Evolutionary conservation across 2,888 invertebrate species (phyloP).

Genomic region (Cybosia mesomella): DNA sequence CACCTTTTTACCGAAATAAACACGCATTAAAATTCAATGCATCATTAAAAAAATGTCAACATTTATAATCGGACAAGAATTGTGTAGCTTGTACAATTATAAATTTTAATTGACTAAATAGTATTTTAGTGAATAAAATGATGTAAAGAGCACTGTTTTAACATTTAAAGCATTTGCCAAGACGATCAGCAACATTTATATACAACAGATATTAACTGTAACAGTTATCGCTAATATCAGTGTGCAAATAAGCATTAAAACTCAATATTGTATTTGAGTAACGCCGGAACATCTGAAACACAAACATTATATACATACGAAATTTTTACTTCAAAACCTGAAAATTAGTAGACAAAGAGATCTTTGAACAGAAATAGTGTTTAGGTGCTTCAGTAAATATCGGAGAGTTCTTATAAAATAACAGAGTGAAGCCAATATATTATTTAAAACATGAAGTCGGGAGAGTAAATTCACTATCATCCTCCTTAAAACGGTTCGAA

Average conservation of each 20-base stretch:
- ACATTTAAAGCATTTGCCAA: conserved; percentile 83
- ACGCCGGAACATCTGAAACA: conserved; percentile 56
- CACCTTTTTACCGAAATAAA: conserved; percentile 34
- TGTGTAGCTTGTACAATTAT: neutral
- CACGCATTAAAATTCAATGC: conserved; percentile 28
- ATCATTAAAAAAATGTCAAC: conserved; percentile 6
- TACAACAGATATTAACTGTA: conserved; percentile 61
- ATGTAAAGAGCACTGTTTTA: conserved; percentile 70
- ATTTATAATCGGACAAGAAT: conserved; percentile 13
- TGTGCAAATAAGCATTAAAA: conserved; percentile 62
- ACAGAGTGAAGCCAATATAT: conserved; percentile 31
- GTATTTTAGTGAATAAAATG: conserved; percentile 25
- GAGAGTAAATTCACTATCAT: conserved; percentile 57
- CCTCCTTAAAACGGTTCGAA: conserved; percentile 52
- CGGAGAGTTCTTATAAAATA: conserved; percentile 27
- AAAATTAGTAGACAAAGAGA: neutral
- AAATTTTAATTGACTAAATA: neutral
- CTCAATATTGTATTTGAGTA: conserved; percentile 42
- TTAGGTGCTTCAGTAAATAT: neutral
- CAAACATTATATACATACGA: conserved; percentile 31
- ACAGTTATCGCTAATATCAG: conserved; percentile 62
- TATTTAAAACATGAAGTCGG: conserved; percentile 47
- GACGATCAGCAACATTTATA: conserved; percentile 77
- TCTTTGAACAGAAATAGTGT: neutral
- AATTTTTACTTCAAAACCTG: conserved; percentile 1